Evolutionary conservation across 2,888 invertebrate species (phyloP).

Genomic region (Coenonympha arcania): DNA sequence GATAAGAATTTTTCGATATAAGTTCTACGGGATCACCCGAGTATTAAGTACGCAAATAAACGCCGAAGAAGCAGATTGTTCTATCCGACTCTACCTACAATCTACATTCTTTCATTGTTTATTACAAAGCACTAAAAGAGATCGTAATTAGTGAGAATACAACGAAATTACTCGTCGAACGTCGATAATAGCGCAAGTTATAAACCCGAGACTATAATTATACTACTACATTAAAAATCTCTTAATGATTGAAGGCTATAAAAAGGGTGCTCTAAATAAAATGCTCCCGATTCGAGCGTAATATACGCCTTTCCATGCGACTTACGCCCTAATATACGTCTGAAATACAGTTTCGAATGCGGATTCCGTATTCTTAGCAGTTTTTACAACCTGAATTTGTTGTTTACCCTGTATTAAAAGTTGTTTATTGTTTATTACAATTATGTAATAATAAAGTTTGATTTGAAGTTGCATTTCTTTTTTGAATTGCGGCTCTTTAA

Average conservation of each 20-base stretch:
- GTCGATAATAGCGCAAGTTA: slow-evolving; percentile 26
- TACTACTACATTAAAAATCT: slow-evolving; percentile 28
- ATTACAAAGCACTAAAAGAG: slow-evolving; percentile 21
- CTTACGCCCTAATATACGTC: background rate
- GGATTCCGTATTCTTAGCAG: background rate
- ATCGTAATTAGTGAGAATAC: slow-evolving; percentile 21
- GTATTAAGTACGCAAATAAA: too few species aligned
- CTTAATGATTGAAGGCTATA: slow-evolving; percentile 27
- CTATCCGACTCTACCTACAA: background rate
- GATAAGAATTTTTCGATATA: too few species aligned
- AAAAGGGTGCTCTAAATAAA: slow-evolving; percentile 26
- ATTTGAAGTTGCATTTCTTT: slow-evolving; percentile 6
- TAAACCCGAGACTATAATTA: slow-evolving; percentile 30
- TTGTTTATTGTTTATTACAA: slow-evolving; percentile 26
- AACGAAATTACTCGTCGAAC: slow-evolving; percentile 23
- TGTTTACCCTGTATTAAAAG: slow-evolving; percentile 28
- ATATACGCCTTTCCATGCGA: background rate
- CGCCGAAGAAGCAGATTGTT: background rate
- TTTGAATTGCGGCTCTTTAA: slow-evolving; percentile 3
- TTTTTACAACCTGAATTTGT: slow-evolving; percentile 25
- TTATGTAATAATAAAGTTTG: slow-evolving; percentile 19
- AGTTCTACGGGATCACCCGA: too few species aligned
- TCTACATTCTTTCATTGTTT: slow-evolving; percentile 12
- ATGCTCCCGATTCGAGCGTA: slow-evolving; percentile 10
- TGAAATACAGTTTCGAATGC: background rate